Evolutionary conservation across 2,888 invertebrate species (phyloP).

Genomic region (Deilephila elpenor): DNA sequence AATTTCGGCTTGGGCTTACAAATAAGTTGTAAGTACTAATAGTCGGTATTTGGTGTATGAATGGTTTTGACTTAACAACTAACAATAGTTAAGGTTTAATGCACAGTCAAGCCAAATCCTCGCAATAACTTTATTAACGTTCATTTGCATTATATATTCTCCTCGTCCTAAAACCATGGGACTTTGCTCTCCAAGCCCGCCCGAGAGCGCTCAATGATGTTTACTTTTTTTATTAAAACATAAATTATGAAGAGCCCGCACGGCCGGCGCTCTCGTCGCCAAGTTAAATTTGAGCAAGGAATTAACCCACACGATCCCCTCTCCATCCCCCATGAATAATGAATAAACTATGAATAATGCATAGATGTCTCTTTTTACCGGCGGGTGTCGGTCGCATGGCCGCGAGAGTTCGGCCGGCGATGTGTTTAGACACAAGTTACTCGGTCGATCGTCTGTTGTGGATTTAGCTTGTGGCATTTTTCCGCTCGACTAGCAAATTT

Average conservation of each 20-base stretch:
- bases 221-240: constrained; percentile 17
- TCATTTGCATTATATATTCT: too few relatives aligned
- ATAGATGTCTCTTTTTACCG: constrained; percentile 29
- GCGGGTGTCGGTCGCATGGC: not conserved
- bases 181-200: not conserved
- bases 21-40: too few relatives aligned
- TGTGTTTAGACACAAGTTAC: constrained; percentile 19
- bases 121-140: too few relatives aligned
- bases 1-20: too few relatives aligned
- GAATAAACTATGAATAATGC: constrained; percentile 40
- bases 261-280: constrained; percentile 28
- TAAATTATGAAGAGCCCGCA: constrained; percentile 20
- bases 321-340: constrained; percentile 37
- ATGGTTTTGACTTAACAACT: too few relatives aligned
- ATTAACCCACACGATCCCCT: constrained; percentile 37
- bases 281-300: constrained; percentile 39
- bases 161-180: not conserved
- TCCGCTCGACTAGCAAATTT: not conserved
- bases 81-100: too few relatives aligned
- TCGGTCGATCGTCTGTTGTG: constrained; percentile 6
- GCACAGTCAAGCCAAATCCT: too few relatives aligned
- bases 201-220: not conserved
- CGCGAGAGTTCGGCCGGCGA: not conserved
- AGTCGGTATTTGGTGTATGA: too few relatives aligned
- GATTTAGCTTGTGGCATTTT: not conserved